These are phyloP conservation scores for Alethe castanea DNA, from an alignment of 2,113 vertebrate genomes.

Conservation along the genomic window DNA sequence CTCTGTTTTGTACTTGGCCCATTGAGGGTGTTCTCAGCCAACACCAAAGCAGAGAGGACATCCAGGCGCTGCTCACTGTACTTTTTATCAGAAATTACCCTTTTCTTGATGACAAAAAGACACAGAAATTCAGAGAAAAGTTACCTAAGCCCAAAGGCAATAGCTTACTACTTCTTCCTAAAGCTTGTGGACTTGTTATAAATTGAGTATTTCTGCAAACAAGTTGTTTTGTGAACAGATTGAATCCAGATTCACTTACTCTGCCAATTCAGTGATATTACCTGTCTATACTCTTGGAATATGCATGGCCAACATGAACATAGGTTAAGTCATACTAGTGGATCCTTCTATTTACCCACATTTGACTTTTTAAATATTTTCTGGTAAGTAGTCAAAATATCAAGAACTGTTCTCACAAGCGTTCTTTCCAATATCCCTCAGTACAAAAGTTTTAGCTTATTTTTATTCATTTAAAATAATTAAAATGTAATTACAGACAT, in stretches of 20 bases:
- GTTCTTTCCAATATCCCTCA: not conserved
- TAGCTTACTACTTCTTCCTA: not conserved
- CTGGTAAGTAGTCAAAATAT: not conserved
- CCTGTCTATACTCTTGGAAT: not conserved
- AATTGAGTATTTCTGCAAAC: not conserved
- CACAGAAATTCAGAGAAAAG: not conserved
- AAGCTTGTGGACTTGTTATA: not conserved
- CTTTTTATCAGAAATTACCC: constrained; percentile 98
- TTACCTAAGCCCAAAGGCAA: not conserved
- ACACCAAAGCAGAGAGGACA: constrained; percentile 92
- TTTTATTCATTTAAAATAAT: not conserved
- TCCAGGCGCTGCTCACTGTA: constrained; percentile 97
- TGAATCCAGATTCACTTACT: not conserved
- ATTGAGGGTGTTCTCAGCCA: constrained; percentile 92
- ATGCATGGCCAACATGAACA: not conserved
- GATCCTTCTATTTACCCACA: not conserved
- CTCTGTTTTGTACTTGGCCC: constrained; percentile 95
- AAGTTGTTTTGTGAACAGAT: not conserved
- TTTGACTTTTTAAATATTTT: not conserved
- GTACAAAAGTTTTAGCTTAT: not conserved
- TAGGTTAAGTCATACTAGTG: not conserved
- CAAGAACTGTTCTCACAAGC: not conserved
- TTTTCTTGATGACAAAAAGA: constrained; percentile 81
- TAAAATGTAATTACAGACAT: not conserved
- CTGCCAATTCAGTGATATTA: not conserved